Conservation (phyloP, 2,888 invertebrate species). For the Pristionchus arcanus region DNA sequence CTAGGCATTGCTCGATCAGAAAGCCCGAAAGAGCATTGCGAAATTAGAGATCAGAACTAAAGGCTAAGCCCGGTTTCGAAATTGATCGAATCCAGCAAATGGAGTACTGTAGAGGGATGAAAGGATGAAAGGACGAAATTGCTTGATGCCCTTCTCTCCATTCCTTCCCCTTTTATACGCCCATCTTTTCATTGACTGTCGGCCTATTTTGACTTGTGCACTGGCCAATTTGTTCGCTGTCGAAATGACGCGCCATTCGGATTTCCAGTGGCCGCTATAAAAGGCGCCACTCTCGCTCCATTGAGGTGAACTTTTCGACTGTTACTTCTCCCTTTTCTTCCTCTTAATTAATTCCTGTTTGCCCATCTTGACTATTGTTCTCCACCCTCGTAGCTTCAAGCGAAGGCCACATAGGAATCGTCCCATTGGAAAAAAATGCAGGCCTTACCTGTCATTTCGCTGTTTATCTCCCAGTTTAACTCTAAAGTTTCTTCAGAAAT, state of each 20-base stretch:
- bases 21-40: too few species aligned
- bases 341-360: neutral
- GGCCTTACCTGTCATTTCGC: neutral
- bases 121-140: neutral
- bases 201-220: conserved; percentile 14
- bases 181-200: neutral
- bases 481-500: neutral
- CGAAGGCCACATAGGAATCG: too few species aligned
- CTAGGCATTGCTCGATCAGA: too few species aligned
- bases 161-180: conserved; percentile 36
- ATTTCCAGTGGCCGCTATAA: conserved; percentile 30
- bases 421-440: too few species aligned
- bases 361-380: too few species aligned
- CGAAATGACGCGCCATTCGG: conserved; percentile 38
- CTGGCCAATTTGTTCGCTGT: neutral
- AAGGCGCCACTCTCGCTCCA: neutral
- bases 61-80: too few species aligned
- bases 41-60: too few species aligned
- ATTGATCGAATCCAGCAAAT: neutral
- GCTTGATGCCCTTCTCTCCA: neutral
- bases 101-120: conserved; percentile 6
- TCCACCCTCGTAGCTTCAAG: too few species aligned
- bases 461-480: neutral
- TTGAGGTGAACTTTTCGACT: conserved; percentile 22
- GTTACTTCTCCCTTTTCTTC: neutral